phyloP scores from a whole-genome alignment of 2,113 vertebrate genomes.

The Okapia johnstoni region DNA sequence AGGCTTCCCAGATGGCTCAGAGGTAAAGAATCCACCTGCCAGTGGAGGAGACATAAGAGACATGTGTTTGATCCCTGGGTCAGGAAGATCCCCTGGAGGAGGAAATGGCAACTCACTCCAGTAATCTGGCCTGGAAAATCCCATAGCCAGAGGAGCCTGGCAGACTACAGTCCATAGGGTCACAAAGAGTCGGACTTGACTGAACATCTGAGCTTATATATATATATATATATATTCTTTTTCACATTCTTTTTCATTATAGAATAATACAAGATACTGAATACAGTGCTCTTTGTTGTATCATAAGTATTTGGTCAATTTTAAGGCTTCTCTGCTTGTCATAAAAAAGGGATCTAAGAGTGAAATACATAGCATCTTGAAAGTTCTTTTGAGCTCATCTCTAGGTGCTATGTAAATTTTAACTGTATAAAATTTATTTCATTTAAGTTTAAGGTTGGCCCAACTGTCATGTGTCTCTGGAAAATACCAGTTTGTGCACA shows the following conservation, averaged over 20 bases:
- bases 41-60: neutral
- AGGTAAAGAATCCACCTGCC: neutral
- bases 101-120: neutral
- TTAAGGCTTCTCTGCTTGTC: neutral
- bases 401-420: fast-evolving
- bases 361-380: neutral
- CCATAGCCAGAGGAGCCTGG: neutral
- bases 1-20: neutral
- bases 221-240: neutral
- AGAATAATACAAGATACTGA: neutral
- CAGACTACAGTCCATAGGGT: neutral
- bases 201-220: neutral
- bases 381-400: neutral
- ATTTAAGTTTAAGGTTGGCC: neutral
- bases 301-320: neutral
- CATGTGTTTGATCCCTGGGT: neutral
- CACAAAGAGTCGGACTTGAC: neutral
- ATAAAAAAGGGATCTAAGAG: fast-evolving
- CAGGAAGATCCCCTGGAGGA: neutral
- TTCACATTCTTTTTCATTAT: neutral
- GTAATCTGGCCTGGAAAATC: neutral
- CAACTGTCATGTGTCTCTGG: neutral
- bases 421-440: neutral
- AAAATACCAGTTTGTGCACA: neutral
- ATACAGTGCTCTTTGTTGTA: neutral